Percentiles rank a stretch among this genome's conserved stretches.
Conservation (phyloP, 2,113 vertebrate genomes). For the Galbula dea region DNA sequence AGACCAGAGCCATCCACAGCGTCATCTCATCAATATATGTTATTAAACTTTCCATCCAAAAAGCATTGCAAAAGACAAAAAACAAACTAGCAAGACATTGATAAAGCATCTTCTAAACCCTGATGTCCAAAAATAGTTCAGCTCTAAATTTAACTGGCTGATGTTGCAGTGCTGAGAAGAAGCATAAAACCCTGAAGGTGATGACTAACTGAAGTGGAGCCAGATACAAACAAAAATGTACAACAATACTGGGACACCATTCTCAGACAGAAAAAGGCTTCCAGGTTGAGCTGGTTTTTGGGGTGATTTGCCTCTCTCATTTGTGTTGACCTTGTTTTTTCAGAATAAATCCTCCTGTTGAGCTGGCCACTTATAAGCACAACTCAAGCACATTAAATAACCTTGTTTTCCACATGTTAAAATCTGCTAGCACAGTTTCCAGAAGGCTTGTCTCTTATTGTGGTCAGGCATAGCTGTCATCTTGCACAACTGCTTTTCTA, state of each 20-base stretch:
- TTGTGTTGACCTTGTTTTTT: neutral
- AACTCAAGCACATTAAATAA: neutral
- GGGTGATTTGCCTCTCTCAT: neutral
- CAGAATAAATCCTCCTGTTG: neutral
- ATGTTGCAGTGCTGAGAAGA: neutral
- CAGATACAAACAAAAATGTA: neutral
- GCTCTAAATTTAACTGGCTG: neutral
- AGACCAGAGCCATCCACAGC: neutral
- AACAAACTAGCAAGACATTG: neutral
- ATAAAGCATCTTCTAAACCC: neutral
- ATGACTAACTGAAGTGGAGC: neutral
- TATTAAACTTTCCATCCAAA: neutral
- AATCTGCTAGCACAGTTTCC: neutral
- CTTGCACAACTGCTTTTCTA: neutral
- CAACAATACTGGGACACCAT: fast-evolving
- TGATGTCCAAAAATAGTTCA: neutral
- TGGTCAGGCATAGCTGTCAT: neutral
- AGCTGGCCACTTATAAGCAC: neutral
- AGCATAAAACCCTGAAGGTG: neutral
- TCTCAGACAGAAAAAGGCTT: neutral
- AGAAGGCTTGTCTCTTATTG: neutral
- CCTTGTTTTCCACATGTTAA: neutral
- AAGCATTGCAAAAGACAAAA: neutral
- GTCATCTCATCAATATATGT: neutral
- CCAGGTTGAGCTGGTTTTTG: neutral